Base-by-base conservation (phyloP, 1,140 invertebrate genomes). In the Caenorhabditis elegans region DNA sequence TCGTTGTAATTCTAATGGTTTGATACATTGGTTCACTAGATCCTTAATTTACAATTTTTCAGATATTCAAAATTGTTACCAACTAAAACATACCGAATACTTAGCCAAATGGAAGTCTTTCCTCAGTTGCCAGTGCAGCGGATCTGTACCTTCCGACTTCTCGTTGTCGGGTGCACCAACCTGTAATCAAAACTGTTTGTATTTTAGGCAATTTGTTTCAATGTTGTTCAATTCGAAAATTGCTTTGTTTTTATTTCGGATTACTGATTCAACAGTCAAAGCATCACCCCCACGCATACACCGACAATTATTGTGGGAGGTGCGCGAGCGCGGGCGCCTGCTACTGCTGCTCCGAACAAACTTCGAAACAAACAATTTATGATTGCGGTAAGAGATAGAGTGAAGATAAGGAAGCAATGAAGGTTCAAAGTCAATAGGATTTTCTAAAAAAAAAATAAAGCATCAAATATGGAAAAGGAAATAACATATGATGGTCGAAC, bases 31-130 rank as follows among this genome's bases (percentile, higher is more conserved):
- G n/a, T n/a, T n/a, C n/a, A n/a, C n/a, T n/a, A n/a, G n/a, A n/a
- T n/a, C n/a, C n/a, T n/a, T n/a, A n/a, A n/a, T n/a, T n/a, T n/a
- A n/a, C n/a, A n/a, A n/a, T n/a, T n/a, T n/a, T n/a, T n/a, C n/a
- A n/a, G n/a, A n/a, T n/a, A n/a, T n/a, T n/a, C n/a, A 43, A 43
- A 43, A 43, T 8, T 8, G 6, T 5, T 43, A 8, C 15, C 5
- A 8, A 43, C 13, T 31, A 31, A 79, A 34, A 78, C 82, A 77
- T 60, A 83, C 82, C 31, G 77, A 60, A 46, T 83, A 83, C 51
- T 83, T 75, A 22, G 76, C 65, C 60, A 83, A 65, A 60, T 83
- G 82, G 34, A 83, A 83, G 46, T 83, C 82, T 39, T 83, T 83
- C 39, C 47, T 26, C 31, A 83, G 79, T 43, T 83, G 82, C 60